Percentiles rank a stretch among this genome's conserved stretches.
Conservation (phyloP, 2,888 invertebrate species). For the Netelia melanura region DNA sequence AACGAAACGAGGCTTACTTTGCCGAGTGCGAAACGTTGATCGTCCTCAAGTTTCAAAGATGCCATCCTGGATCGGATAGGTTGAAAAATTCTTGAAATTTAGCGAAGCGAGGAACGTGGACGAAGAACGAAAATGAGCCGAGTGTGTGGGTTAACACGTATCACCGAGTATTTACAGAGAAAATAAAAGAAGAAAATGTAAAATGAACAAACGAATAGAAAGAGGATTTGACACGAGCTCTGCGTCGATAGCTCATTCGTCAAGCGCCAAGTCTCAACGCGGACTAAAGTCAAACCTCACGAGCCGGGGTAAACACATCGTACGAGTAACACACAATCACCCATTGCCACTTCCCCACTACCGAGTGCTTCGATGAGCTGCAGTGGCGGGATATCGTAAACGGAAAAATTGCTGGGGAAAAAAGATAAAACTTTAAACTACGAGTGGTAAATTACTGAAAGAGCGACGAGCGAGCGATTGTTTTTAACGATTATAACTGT, state of each 20-base stretch:
- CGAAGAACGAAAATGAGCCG: not conserved
- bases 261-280: slow-evolving; percentile 62
- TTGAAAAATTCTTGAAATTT: not conserved
- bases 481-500: slow-evolving; percentile 22
- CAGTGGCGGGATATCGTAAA: slow-evolving; percentile 14
- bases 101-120: not conserved
- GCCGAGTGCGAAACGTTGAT: slow-evolving; percentile 91
- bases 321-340: slow-evolving; percentile 26
- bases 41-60: slow-evolving; percentile 88
- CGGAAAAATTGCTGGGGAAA: slow-evolving; percentile 31
- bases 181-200: not conserved
- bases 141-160: not conserved
- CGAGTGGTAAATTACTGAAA: not conserved
- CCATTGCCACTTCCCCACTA: slow-evolving; percentile 33
- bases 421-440: not conserved
- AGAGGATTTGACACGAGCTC: not conserved
- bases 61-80: slow-evolving; percentile 71
- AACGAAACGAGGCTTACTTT: slow-evolving; percentile 87
- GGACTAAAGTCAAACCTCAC: slow-evolving; percentile 66
- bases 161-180: slow-evolving; percentile 20
- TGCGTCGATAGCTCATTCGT: slow-evolving; percentile 21
- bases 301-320: slow-evolving; percentile 4
- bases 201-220: slow-evolving; percentile 6
- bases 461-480: slow-evolving; percentile 3
- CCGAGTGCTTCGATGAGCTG: not conserved